phyloP scores from a whole-genome alignment of 2,113 vertebrate genomes.

The Vidua chalybeata region DNA sequence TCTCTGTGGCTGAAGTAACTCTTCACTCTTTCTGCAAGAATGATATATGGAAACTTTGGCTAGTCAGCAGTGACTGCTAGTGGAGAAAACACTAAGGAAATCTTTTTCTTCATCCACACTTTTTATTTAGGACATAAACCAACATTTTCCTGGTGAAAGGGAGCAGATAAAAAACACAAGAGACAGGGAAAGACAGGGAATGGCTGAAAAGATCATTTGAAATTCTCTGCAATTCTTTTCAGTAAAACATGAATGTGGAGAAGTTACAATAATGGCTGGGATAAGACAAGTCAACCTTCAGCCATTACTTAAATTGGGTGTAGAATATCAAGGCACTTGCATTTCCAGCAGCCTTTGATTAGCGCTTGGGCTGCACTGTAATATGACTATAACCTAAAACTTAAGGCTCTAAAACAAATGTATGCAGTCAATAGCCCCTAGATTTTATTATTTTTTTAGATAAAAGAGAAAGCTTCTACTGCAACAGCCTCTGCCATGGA shows the following conservation, averaged over 20 bases:
- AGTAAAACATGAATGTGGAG: background rate
- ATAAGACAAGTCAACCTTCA: background rate
- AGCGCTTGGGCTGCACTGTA: background rate
- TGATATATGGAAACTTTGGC: background rate
- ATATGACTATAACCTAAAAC: background rate
- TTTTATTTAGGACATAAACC: background rate
- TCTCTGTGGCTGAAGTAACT: background rate
- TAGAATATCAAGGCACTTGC: background rate
- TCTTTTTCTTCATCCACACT: background rate
- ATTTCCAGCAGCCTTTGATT: background rate
- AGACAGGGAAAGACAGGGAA: background rate
- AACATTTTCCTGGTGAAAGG: background rate
- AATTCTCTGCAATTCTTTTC: background rate
- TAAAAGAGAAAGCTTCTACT: background rate
- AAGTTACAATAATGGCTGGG: background rate
- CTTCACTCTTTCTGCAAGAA: background rate
- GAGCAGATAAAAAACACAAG: background rate
- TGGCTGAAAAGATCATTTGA: background rate
- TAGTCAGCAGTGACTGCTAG: background rate
- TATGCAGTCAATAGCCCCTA: accelerated
- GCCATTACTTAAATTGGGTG: background rate
- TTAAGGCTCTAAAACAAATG: background rate
- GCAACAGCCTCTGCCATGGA: background rate
- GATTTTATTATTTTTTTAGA: background rate
- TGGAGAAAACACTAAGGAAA: background rate